A percentile compares a stretch with the other conserved stretches of the same genome.
These are phyloP conservation scores for Caenorhabditis parvicauda DNA, from an alignment of 2,888 invertebrate species.

Conservation along the genomic window DNA sequence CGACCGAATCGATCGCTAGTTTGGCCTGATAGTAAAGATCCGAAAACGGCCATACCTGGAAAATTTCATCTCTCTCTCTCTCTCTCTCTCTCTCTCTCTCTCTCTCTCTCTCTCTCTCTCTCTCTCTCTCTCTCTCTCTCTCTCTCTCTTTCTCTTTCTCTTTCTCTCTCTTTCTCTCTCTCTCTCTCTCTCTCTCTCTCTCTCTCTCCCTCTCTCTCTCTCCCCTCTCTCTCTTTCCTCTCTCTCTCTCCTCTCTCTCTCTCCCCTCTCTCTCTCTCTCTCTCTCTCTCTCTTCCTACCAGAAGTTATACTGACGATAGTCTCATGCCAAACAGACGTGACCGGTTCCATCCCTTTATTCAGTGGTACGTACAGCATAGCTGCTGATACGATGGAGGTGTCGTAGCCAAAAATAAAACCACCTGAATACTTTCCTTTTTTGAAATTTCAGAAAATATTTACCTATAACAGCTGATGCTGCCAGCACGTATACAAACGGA, in stretches of 20 bases:
- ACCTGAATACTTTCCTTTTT: background rate
- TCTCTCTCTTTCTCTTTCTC: too few relatives aligned
- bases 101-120: constrained; percentile 9
- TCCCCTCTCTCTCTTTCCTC: constrained; percentile 9
- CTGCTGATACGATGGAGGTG: too few relatives aligned
- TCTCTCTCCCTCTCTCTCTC: background rate
- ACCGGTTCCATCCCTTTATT: too few relatives aligned
- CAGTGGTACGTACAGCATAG: too few relatives aligned
- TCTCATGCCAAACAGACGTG: too few relatives aligned
- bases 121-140: constrained; percentile 3
- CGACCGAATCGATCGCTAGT: too few relatives aligned
- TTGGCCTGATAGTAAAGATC: constrained; percentile 5
- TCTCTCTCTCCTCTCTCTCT: constrained; percentile 6
- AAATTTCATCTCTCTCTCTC: background rate
- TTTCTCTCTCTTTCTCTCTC: too few relatives aligned
- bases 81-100: background rate
- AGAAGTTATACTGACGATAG: too few relatives aligned
- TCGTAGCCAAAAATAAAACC: too few relatives aligned
- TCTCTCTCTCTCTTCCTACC: constrained; percentile 1
- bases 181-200: background rate
- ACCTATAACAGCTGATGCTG: too few relatives aligned
- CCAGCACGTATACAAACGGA: too few relatives aligned
- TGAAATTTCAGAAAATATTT: too few relatives aligned
- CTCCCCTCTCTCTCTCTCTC: constrained; percentile 2
- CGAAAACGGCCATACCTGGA: background rate